Conservation (phyloP, 2,888 invertebrate species). For the Pegoplata infirma region DNA sequence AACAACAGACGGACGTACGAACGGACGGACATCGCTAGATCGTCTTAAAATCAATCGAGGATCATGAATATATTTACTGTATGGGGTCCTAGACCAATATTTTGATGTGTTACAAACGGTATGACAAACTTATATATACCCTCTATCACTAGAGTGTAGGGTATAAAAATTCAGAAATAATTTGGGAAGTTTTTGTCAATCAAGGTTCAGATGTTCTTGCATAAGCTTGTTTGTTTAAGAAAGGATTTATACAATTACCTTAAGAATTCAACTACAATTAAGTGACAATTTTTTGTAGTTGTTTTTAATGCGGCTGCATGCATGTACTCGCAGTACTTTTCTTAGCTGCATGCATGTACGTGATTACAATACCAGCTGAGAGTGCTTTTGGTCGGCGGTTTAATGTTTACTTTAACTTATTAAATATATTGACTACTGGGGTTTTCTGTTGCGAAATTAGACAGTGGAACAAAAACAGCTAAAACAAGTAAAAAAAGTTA, state of each 20-base stretch:
- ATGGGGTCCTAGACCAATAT: no score
- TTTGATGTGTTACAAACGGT: no score
- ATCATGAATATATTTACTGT: no score
- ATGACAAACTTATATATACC: no score
- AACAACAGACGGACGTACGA: no score
- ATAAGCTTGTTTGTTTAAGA: conserved; percentile 29
- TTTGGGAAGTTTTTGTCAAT: no score
- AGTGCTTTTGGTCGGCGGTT: conserved; percentile 34
- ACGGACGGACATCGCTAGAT: no score
- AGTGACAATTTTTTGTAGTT: conserved; percentile 59
- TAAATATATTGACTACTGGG: conserved; percentile 60
- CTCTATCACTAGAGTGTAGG: no score
- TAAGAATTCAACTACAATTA: conserved; percentile 61
- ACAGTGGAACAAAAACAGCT: conserved; percentile 28
- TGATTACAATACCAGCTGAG: conserved; percentile 48
- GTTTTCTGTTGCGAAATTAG: conserved; percentile 29
- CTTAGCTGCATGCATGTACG: conserved; percentile 25
- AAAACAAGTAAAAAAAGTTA: no score
- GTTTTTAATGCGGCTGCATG: conserved; percentile 9
- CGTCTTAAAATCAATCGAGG: no score
- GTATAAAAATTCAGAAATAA: no score
- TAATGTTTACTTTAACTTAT: conserved; percentile 51
- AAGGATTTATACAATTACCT: conserved; percentile 59
- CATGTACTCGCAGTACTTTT: background rate
- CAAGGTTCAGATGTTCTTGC: no score